A percentile compares a stretch with the other conserved stretches of the same genome.
phyloP scores from a whole-genome alignment of 2,888 invertebrate genomes.

The Eristalis pertinax region DNA sequence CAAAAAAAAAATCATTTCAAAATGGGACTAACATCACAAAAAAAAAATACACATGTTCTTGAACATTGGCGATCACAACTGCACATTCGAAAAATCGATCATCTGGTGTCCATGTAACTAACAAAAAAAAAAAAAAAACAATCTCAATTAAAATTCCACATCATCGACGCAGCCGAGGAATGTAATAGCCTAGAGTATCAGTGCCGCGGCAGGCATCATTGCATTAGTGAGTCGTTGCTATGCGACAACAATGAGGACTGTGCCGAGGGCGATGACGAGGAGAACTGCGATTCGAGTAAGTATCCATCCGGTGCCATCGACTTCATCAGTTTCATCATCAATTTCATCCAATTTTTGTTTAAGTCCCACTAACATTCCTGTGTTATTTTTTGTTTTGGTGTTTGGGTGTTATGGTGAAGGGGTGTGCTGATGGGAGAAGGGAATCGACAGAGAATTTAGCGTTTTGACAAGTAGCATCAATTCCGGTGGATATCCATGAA shows the following conservation, averaged over 20 bases:
- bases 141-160: background rate
- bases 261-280: slow-evolving; percentile 80
- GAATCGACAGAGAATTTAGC: background rate
- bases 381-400: background rate
- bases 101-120: slow-evolving; percentile 60
- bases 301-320: background rate
- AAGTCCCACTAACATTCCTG: background rate
- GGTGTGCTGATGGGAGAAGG: background rate
- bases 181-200: slow-evolving; percentile 79
- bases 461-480: no score
- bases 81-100: slow-evolving; percentile 57
- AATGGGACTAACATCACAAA: slow-evolving; percentile 64
- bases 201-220: slow-evolving; percentile 78
- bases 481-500: no score
- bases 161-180: slow-evolving; percentile 76
- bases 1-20: background rate
- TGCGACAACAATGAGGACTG: slow-evolving; percentile 80
- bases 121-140: slow-evolving; percentile 56
- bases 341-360: background rate
- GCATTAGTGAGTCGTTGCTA: slow-evolving; percentile 78
- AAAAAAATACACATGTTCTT: slow-evolving; percentile 47
- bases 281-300: slow-evolving; percentile 80
- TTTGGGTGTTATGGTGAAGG: background rate
- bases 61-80: slow-evolving; percentile 37
- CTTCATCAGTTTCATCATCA: background rate